These are phyloP conservation scores for Plodia interpunctella DNA, from an alignment of 1,140 invertebrate genomes.

Conservation along the genomic window DNA sequence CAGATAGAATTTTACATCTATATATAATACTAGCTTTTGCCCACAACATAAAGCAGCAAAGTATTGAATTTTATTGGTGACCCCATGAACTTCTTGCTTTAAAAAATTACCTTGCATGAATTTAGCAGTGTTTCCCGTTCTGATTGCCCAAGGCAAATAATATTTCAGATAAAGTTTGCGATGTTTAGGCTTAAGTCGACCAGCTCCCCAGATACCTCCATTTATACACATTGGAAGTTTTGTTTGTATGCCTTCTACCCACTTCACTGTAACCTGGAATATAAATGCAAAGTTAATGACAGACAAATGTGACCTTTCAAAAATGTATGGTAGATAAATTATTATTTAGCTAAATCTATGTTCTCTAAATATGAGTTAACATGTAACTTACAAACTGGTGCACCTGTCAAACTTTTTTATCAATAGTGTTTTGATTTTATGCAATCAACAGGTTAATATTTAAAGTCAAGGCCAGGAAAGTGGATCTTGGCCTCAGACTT, in stretches of 20 bases:
- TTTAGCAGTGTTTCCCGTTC: conserved; percentile 85
- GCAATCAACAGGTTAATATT: no score
- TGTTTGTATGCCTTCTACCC: conserved; percentile 96
- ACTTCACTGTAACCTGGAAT: conserved; percentile 94
- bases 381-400: no score
- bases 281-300: conserved; percentile 5
- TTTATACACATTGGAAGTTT: conserved; percentile 93
- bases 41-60: no score
- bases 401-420: no score
- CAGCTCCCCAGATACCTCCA: conserved; percentile 91
- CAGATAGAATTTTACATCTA: no score
- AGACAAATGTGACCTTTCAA: no score
- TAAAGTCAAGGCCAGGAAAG: background rate
- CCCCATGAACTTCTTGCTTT: background rate
- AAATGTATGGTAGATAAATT: no score
- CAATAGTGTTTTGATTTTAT: no score
- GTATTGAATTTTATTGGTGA: conserved; percentile 10
- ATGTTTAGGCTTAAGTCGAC: conserved; percentile 90
- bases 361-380: no score
- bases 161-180: conserved; percentile 85
- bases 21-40: no score
- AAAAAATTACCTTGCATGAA: conserved; percentile 75
- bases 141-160: conserved; percentile 93
- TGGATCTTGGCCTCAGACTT: no score
- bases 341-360: no score